These are phyloP conservation scores for Hirundo rustica DNA, from an alignment of 2,797 vertebrate species.

Conservation along the genomic window DNA sequence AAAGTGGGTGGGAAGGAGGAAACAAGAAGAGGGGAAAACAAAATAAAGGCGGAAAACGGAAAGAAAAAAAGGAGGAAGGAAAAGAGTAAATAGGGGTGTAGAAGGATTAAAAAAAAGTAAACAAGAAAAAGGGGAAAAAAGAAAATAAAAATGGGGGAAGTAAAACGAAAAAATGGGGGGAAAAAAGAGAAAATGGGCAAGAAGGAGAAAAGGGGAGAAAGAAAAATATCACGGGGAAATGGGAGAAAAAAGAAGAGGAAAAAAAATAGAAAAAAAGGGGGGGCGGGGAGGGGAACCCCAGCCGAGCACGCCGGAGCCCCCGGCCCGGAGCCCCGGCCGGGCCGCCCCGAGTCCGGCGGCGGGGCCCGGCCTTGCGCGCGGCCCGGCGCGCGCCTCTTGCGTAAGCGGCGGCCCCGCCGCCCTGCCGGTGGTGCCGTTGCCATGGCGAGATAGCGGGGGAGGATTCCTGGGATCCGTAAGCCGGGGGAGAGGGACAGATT, in stretches of 20 bases:
- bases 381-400: constrained; percentile 71
- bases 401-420: constrained; percentile 78
- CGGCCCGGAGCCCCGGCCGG: too few relatives aligned
- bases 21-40: not conserved
- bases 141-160: not conserved
- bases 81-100: not conserved
- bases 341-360: too few relatives aligned
- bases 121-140: too few relatives aligned
- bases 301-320: not conserved
- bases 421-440: constrained; percentile 86
- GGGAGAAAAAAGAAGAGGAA: not conserved
- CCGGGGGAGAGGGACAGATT: constrained; percentile 32
- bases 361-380: not conserved
- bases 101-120: not conserved
- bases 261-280: too few relatives aligned
- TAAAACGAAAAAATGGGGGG: not conserved
- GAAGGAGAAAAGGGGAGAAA: not conserved
- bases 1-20: too few relatives aligned
- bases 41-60: not conserved
- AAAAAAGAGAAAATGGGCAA: too few relatives aligned
- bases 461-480: constrained; percentile 77
- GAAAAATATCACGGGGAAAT: not conserved
- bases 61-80: not conserved
- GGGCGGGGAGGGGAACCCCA: not conserved
- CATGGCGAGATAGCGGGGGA: constrained; percentile 85